A percentile compares a stretch with the other conserved stretches of the same genome.
Conservation (phyloP, 2,797 vertebrate genomes). For the Alfaro cultratus region DNA sequence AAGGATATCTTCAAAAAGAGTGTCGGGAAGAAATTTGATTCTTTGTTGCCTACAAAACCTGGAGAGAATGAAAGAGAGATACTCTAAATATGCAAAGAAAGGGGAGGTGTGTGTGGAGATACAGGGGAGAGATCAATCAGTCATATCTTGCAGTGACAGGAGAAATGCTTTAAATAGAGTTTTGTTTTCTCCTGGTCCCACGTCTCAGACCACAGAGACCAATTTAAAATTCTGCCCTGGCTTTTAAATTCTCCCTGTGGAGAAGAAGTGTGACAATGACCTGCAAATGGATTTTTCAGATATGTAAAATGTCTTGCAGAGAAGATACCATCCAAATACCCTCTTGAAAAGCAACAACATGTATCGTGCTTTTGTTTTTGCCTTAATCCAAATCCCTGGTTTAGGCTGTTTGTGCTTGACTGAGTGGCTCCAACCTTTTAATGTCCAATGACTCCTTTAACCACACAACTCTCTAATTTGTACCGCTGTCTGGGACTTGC, state of each 20-base stretch:
- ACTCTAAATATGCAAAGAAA: slow-evolving; percentile 35
- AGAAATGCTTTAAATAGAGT: slow-evolving; percentile 37
- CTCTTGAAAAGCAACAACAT: slow-evolving; percentile 30
- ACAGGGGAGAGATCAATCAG: slow-evolving; percentile 25
- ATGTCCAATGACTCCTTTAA: slow-evolving; percentile 44
- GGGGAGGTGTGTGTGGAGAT: slow-evolving; percentile 12
- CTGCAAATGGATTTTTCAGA: slow-evolving; percentile 49
- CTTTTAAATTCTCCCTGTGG: slow-evolving; percentile 34
- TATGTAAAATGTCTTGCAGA: slow-evolving; percentile 36
- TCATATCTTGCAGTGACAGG: slow-evolving; percentile 22
- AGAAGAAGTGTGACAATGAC: slow-evolving; percentile 35
- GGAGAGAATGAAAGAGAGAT: slow-evolving; percentile 5
- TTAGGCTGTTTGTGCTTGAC: slow-evolving; percentile 34
- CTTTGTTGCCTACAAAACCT: slow-evolving; percentile 35
- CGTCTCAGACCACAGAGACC: slow-evolving; percentile 42
- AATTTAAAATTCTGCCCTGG: slow-evolving; percentile 46
- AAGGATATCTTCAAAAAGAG: slow-evolving; percentile 27
- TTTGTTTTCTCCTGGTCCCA: slow-evolving; percentile 49
- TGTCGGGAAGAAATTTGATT: slow-evolving; percentile 12
- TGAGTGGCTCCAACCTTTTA: slow-evolving; percentile 50
- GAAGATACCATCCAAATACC: slow-evolving; percentile 20
- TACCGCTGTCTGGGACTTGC: slow-evolving; percentile 34
- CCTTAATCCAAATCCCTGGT: slow-evolving; percentile 32
- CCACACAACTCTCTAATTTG: slow-evolving; percentile 51
- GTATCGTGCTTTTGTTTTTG: slow-evolving; percentile 12